Conservation (phyloP, 30 jellyfish, hydroid and myxozoan genomes). For the Sanderia malayensis region DNA sequence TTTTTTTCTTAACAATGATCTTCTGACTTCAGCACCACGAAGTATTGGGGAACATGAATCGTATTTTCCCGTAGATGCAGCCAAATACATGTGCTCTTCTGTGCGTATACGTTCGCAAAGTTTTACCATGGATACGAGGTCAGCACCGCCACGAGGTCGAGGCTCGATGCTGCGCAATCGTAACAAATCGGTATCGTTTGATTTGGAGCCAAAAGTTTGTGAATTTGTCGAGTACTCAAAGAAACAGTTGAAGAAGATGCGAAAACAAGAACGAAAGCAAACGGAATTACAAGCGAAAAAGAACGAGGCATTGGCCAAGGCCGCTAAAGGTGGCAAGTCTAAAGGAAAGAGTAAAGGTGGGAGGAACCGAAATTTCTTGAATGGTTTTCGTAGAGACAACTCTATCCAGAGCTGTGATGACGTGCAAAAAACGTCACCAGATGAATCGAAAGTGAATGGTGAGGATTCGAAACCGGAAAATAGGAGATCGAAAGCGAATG, state of each 20-base stretch:
- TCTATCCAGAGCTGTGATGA: no score
- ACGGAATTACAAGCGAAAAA: conserved; percentile 43
- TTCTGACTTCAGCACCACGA: no score
- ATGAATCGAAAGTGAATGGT: neutral
- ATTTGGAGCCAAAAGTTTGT: conserved; percentile 68
- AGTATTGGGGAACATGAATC: no score
- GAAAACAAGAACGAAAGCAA: conserved; percentile 58
- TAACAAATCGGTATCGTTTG: conserved; percentile 78
- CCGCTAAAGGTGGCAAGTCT: conserved; percentile 12
- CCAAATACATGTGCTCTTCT: neutral
- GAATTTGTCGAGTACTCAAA: conserved; percentile 73
- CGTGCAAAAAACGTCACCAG: neutral
- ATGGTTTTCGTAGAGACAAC: conserved; percentile 16
- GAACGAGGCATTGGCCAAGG: conserved; percentile 39
- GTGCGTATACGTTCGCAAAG: conserved; percentile 30
- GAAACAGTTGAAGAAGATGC: conserved; percentile 73
- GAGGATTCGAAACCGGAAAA: neutral
- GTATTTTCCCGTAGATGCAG: neutral
- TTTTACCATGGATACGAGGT: conserved; percentile 28
- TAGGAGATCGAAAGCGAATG: neutral
- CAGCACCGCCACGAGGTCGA: neutral
- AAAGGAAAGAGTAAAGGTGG: conserved; percentile 38
- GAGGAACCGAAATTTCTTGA: conserved; percentile 33
- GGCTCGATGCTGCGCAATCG: conserved; percentile 31
- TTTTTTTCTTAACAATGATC: no score